phyloP scores from a whole-genome alignment of 2,113 vertebrate genomes.

The Mellivora capensis region DNA sequence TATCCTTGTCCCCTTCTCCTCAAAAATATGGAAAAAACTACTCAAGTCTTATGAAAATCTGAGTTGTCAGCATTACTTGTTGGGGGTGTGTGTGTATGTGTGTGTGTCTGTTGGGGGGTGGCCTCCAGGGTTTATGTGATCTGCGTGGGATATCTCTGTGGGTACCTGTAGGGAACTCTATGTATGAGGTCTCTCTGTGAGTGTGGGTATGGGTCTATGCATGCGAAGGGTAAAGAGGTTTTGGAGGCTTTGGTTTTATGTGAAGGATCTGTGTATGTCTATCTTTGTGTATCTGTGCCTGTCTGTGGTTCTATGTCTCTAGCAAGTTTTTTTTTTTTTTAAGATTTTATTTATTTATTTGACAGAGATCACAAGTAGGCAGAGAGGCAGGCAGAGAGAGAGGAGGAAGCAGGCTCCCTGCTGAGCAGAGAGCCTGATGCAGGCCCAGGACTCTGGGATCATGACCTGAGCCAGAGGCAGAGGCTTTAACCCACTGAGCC shows the following conservation, averaged over 20 bases:
- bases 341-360: not conserved
- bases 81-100: not conserved
- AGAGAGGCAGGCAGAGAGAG: too few species aligned
- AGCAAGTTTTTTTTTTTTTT: too few species aligned
- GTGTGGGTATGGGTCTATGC: not conserved
- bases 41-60: slow-evolving; percentile 7
- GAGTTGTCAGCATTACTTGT: not conserved
- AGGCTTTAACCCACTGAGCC: too few species aligned
- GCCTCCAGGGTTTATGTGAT: not conserved
- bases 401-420: too few species aligned
- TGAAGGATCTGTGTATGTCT: not conserved
- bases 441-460: too few species aligned
- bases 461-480: too few species aligned
- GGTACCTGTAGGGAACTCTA: not conserved
- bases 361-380: too few species aligned
- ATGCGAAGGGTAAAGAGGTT: not conserved
- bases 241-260: not conserved
- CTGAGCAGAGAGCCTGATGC: too few species aligned
- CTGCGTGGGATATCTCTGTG: not conserved
- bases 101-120: not conserved
- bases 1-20: not conserved
- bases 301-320: not conserved
- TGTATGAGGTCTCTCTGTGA: not conserved
- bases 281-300: not conserved
- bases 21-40: slow-evolving; percentile 43